A percentile compares a stretch with the other conserved stretches of the same genome.
Evolutionary conservation across 2,797 vertebrate genomes (phyloP).

Genomic region (Odontamblyopus lacepedii): DNA sequence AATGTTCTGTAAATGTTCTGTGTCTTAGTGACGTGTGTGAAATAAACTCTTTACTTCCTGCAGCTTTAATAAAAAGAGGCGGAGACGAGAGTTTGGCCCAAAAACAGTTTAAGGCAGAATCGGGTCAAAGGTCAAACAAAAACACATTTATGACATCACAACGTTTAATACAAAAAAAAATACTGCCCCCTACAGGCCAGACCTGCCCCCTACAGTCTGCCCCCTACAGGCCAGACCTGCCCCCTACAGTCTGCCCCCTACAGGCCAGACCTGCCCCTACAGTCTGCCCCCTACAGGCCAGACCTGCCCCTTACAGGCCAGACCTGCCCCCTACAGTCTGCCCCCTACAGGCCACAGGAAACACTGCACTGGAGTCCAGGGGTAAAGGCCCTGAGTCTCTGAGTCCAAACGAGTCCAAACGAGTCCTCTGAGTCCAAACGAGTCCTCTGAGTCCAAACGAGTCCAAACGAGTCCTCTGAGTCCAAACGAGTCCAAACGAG

Average conservation of each 20-base stretch:
- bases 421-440: no score
- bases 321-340: neutral
- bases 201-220: neutral
- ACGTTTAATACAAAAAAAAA: neutral
- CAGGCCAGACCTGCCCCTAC: no score
- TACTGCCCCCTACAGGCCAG: neutral
- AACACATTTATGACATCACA: neutral
- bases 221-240: neutral
- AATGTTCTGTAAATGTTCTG: no score
- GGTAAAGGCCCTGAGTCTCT: no score
- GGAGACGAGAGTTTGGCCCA: neutral
- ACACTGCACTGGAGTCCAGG: no score
- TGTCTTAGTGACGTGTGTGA: no score
- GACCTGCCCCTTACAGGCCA: neutral
- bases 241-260: neutral
- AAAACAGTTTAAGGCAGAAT: neutral
- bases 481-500: no score
- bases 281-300: neutral
- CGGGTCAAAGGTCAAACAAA: no score
- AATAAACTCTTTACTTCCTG: no score
- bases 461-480: no score
- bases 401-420: no score
- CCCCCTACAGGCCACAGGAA: neutral
- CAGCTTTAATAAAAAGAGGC: neutral
- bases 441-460: no score